Percentiles rank a stretch among this genome's conserved stretches.
These are phyloP conservation scores for Pipra filicauda DNA, from an alignment of 2,113 vertebrate genomes.

Conservation along the genomic window DNA sequence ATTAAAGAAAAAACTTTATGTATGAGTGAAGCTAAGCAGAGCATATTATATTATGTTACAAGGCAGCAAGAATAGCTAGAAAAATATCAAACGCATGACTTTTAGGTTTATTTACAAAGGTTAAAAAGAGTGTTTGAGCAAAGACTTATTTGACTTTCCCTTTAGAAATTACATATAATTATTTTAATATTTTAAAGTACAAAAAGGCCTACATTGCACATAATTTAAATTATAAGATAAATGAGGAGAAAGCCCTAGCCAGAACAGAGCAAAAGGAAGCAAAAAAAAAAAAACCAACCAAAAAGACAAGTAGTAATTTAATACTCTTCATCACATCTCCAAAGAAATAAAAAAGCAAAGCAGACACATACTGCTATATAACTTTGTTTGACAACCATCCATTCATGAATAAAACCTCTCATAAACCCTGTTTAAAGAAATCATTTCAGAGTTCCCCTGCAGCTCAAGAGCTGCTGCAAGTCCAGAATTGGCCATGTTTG, in stretches of 20 bases:
- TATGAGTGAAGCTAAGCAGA: neutral
- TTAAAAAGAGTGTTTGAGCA: neutral
- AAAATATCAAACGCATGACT: neutral
- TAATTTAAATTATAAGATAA: neutral
- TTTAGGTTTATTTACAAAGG: neutral
- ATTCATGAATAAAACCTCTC: neutral
- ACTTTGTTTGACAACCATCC: neutral
- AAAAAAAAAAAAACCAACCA: neutral
- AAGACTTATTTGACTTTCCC: neutral
- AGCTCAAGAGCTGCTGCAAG: neutral
- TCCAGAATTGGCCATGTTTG: neutral
- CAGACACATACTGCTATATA: neutral
- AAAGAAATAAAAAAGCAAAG: neutral
- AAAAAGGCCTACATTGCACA: neutral
- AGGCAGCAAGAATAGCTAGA: neutral
- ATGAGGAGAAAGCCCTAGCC: neutral
- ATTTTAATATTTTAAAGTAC: neutral
- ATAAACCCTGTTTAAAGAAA: neutral
- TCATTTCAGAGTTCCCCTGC: neutral
- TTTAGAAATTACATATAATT: neutral
- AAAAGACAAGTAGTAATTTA: neutral
- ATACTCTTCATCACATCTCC: neutral
- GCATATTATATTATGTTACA: neutral
- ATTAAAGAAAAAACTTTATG: neutral
- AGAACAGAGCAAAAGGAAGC: neutral